Evolutionary conservation across 2,113 vertebrate species (phyloP), one percentile per base, ranked within the genome.

Genomic region (Riparia riparia): DNA sequence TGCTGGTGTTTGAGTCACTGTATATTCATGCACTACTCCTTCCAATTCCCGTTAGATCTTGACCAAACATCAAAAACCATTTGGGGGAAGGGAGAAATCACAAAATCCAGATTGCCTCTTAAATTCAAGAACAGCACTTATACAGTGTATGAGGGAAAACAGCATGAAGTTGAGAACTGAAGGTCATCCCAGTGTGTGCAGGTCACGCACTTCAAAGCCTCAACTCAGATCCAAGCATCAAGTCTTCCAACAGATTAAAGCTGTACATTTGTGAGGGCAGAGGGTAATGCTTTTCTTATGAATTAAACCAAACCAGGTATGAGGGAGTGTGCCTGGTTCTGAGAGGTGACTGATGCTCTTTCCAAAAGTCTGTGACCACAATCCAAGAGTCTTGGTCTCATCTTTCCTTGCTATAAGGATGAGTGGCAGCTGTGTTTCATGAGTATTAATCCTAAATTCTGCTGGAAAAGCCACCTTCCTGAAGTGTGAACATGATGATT

Each of bases 321-420:
- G 1, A 81, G 20, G 31, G 25, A 45, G 28, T 0, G 2, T 37
- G 61, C 4, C 9, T 2, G 0, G 13, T 25, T n/a, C 45, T 29
- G 50, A 66, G 22, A 78, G 39, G 28, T 20, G 28, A 28, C 31
- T 14, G 24, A 61, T 54, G 29, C 28, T 47, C 14, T 29, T 86
- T 44, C 49, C 57, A 49, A 69, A 65, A 31, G 22, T 14, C 54
- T 34, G 9, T 28, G 29, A 72, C 17, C 37, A 80, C 14, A 57
- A 28, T 32, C 17, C 32, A n/a, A 60, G 51, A 72, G 39, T 19
- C 60, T 14, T 29, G 17, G 32, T 28, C 39, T 91, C 61, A 15
- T 18, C 25, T 79, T 19, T 49, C 42, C 68, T 41, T 39, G 17
- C 21, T 37, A 9, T 37, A 9, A 54, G 14, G 26, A 8, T 53